These are phyloP conservation scores for Anticlea derivata DNA, from an alignment of 2,888 invertebrate genomes.

Conservation along the genomic window DNA sequence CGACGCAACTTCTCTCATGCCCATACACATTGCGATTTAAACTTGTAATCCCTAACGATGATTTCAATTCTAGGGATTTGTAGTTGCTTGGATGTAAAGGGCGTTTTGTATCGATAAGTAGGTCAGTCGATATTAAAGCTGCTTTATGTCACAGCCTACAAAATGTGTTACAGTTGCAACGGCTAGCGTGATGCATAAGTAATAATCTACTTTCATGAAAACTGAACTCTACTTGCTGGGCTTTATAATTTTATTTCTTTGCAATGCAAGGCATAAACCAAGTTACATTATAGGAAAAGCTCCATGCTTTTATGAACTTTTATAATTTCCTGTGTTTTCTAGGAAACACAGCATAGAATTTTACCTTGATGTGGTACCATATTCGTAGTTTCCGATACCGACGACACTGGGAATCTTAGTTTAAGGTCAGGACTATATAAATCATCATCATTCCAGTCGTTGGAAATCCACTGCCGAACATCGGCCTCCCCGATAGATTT, in stretches of 20 bases:
- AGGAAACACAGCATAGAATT: no score
- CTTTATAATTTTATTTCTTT: constrained; percentile 18
- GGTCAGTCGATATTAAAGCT: constrained; percentile 17
- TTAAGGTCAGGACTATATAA: no score
- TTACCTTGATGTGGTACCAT: no score
- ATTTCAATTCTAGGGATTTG: constrained; percentile 77
- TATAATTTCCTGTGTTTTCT: not conserved
- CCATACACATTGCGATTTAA: constrained; percentile 75
- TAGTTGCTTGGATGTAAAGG: constrained; percentile 40
- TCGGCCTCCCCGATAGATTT: no score
- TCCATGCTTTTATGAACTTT: constrained; percentile 3
- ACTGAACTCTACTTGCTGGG: constrained; percentile 13
- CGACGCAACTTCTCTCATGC: constrained; percentile 54
- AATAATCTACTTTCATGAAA: constrained; percentile 16
- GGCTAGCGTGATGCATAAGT: constrained; percentile 18
- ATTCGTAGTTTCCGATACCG: no score
- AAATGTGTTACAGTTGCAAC: constrained; percentile 16
- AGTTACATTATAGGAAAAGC: constrained; percentile 3
- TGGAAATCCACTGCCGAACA: no score
- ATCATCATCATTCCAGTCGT: no score
- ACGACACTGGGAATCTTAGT: no score
- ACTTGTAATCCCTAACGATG: constrained; percentile 81
- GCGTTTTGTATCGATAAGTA: constrained; percentile 5
- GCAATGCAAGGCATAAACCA: constrained; percentile 11
- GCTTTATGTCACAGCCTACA: constrained; percentile 8